Evolutionary conservation across 2,113 vertebrate genomes (phyloP).

Genomic region (Aldabrachelys gigantea): DNA sequence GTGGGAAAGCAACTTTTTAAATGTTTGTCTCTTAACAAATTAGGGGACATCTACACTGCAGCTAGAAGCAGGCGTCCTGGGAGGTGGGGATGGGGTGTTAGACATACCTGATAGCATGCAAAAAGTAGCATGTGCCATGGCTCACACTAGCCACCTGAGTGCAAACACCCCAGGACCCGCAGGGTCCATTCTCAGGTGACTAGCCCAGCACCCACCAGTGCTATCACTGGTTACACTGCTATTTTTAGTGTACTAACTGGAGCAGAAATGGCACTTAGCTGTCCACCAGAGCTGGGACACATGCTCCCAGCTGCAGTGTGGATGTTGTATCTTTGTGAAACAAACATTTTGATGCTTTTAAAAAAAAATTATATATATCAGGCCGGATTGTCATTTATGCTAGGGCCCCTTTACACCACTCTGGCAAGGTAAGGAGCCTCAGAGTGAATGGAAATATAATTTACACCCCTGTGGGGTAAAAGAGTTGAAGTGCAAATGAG

Average conservation of each 20-base stretch:
- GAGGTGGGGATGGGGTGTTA: background rate
- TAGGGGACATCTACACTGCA: background rate
- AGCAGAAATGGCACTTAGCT: background rate
- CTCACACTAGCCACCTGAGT: background rate
- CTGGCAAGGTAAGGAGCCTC: rapidly evolving
- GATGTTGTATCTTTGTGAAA: background rate
- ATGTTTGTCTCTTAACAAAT: rapidly evolving
- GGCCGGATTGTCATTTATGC: rapidly evolving
- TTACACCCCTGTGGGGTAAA: background rate
- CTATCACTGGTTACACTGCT: background rate
- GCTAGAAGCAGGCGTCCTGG: background rate
- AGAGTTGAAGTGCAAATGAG: background rate
- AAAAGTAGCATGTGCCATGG: background rate
- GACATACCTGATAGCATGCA: background rate
- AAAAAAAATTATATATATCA: rapidly evolving
- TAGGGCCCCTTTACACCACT: rapidly evolving
- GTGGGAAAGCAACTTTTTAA: background rate
- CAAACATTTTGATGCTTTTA: background rate
- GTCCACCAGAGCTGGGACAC: background rate
- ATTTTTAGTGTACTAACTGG: background rate
- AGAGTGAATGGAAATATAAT: rapidly evolving
- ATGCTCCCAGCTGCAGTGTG: background rate
- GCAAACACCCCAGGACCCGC: background rate
- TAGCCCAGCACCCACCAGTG: background rate
- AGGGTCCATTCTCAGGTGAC: background rate